phyloP scores from a whole-genome alignment of 2,797 vertebrate genomes.

The Propithecus perrieri region DNA sequence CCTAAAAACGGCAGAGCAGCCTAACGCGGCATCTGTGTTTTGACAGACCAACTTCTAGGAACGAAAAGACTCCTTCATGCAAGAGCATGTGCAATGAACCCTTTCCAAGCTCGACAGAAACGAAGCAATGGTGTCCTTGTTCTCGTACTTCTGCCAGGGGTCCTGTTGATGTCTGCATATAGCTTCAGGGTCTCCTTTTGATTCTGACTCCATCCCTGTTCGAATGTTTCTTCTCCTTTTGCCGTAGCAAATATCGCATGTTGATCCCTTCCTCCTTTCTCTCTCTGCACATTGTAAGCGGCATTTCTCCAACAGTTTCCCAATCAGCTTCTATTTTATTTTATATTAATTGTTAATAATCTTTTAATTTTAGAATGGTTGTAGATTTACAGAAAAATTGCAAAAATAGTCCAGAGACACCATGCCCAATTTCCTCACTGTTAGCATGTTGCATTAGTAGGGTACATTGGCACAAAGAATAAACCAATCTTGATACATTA shows the following conservation, averaged over 20 bases:
- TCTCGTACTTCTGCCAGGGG: not conserved
- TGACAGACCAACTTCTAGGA: slow-evolving; percentile 25
- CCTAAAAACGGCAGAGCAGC: not conserved
- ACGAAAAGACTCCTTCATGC: not conserved
- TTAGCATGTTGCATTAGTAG: not conserved
- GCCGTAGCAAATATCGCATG: not conserved
- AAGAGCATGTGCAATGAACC: not conserved
- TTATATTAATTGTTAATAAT: not conserved
- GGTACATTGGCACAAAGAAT: not conserved
- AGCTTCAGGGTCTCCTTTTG: not conserved
- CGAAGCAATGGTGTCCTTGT: not conserved
- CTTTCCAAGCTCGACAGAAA: not conserved
- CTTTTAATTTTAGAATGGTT: not conserved
- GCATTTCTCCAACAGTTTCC: not conserved
- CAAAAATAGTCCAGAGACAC: not conserved
- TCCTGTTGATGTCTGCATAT: not conserved
- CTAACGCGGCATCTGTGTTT: not conserved
- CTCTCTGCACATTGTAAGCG: not conserved
- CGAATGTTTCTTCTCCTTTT: not conserved
- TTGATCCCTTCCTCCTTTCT: not conserved
- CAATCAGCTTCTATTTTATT: not conserved
- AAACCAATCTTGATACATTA: not conserved
- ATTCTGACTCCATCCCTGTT: not conserved
- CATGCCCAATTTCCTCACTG: not conserved
- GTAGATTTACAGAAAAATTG: not conserved